Conservation (phyloP, 2,113 vertebrate species). For the Macrotus californicus region DNA sequence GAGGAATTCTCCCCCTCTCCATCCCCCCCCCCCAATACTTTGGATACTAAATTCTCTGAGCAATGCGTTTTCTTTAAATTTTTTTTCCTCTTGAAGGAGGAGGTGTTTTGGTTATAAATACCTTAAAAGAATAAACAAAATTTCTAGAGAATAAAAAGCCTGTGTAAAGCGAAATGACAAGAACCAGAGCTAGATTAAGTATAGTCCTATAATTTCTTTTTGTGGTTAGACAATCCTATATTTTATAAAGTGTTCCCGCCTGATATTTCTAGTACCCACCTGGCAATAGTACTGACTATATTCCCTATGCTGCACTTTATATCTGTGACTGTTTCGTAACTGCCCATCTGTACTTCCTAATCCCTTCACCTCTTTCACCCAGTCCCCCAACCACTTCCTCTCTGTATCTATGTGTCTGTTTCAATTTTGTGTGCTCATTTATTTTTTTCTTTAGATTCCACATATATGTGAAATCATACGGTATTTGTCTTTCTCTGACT, state of each 20-base stretch:
- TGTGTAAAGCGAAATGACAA: not conserved
- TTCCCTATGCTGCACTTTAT: not conserved
- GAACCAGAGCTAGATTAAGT: not conserved
- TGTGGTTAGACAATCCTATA: not conserved
- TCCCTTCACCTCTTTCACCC: not conserved
- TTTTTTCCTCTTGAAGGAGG: not conserved
- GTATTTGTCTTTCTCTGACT: not conserved
- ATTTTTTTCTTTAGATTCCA: not conserved
- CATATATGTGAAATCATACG: not conserved
- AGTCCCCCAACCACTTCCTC: not conserved
- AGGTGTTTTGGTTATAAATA: slow-evolving; percentile 42
- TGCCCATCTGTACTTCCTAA: not conserved
- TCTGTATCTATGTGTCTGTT: not conserved
- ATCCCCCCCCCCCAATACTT: not conserved
- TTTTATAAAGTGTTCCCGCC: not conserved
- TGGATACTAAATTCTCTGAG: not conserved
- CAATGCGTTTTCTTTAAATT: not conserved
- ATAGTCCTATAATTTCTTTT: not conserved
- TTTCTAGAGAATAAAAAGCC: not conserved
- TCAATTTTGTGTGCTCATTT: not conserved
- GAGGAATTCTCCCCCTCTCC: not conserved
- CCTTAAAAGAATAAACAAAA: slow-evolving; percentile 25
- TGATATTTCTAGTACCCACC: not conserved
- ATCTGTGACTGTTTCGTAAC: not conserved
- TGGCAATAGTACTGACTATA: not conserved